Conservation (phyloP, 2,888 invertebrate species). For the Uloborus plumipes region DNA sequence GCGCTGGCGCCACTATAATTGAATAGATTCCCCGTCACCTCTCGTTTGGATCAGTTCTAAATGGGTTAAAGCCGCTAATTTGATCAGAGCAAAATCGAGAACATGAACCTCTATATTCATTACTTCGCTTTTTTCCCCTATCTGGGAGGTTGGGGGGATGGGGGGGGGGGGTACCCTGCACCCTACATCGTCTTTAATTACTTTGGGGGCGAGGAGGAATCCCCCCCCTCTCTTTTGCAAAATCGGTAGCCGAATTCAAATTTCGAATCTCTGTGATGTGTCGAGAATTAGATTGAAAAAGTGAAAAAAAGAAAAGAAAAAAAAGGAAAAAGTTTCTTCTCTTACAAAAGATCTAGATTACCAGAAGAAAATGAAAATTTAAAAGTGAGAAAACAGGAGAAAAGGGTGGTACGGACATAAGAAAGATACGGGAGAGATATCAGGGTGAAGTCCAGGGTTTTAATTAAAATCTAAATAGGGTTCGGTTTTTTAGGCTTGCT, state of each 20-base stretch:
- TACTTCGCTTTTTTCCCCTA: neutral
- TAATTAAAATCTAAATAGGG: constrained; percentile 53
- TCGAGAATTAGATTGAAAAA: constrained; percentile 40
- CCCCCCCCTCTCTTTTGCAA: neutral
- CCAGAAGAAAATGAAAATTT: constrained; percentile 8
- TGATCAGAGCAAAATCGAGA: constrained; percentile 42
- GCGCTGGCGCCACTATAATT: constrained; percentile 28
- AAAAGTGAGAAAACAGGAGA: constrained; percentile 11
- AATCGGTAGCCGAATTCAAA: constrained; percentile 12
- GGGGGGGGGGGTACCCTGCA: neutral
- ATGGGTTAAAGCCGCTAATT: constrained; percentile 50
- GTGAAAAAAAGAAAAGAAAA: neutral
- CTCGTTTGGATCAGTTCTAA: constrained; percentile 38
- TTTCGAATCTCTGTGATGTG: constrained; percentile 30
- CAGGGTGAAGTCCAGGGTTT: constrained; percentile 19
- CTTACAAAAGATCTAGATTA: constrained; percentile 28
- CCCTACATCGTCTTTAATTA: constrained; percentile 50
- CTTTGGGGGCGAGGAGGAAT: constrained; percentile 17
- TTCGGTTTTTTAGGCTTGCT: constrained; percentile 16
- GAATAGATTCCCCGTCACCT: constrained; percentile 45
- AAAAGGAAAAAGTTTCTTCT: constrained; percentile 5
- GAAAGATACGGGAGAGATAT: too few relatives aligned
- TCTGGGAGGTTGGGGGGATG: too few relatives aligned
- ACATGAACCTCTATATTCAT: constrained; percentile 15
- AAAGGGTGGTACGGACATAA: constrained; percentile 1